These are phyloP conservation scores for Pseudachorutes palmiensis DNA, from an alignment of 1,140 invertebrate species.

Conservation along the genomic window DNA sequence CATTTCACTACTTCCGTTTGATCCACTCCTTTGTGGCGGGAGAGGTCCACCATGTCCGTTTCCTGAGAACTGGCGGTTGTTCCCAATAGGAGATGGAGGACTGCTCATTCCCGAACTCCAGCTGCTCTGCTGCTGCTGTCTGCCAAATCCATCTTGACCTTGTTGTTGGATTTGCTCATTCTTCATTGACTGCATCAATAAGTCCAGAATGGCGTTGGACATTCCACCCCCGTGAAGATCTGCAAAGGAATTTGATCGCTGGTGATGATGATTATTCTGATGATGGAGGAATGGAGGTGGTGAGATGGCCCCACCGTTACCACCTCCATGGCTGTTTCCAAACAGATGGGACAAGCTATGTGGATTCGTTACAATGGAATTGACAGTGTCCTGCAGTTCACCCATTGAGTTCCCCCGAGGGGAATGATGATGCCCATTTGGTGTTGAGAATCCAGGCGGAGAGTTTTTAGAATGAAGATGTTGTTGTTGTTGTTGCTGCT, in stretches of 20 bases:
- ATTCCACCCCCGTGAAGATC: slow-evolving; percentile 17
- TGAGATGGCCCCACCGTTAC: slow-evolving; percentile 21
- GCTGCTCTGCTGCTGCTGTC: slow-evolving; percentile 19
- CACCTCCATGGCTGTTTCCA: slow-evolving; percentile 31
- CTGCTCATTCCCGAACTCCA: slow-evolving; percentile 36
- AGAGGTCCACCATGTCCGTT: slow-evolving; percentile 4
- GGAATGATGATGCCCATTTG: slow-evolving; percentile 22
- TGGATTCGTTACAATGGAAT: slow-evolving; percentile 41
- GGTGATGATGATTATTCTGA: slow-evolving; percentile 10
- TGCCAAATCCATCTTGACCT: slow-evolving; percentile 18
- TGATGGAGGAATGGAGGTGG: slow-evolving; percentile 17
- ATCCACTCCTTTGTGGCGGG: slow-evolving; percentile 35
- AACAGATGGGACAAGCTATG: slow-evolving; percentile 42
- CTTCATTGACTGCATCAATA: slow-evolving; percentile 39
- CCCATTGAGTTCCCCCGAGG: slow-evolving; percentile 22
- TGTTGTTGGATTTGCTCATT: slow-evolving; percentile 26
- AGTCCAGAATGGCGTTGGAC: slow-evolving; percentile 32
- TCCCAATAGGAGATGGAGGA: slow-evolving; percentile 37
- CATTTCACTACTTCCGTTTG: slow-evolving; percentile 38
- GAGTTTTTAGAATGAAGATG: slow-evolving; percentile 16
- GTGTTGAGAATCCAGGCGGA: slow-evolving; percentile 31
- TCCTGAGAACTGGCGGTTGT: slow-evolving; percentile 24
- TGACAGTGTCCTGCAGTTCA: slow-evolving; percentile 42
- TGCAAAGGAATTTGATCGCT: slow-evolving; percentile 19
- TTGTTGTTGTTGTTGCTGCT: too few species aligned